Base-by-base conservation (phyloP, 2,888 invertebrate species). In the Protonemura montana region DNA sequence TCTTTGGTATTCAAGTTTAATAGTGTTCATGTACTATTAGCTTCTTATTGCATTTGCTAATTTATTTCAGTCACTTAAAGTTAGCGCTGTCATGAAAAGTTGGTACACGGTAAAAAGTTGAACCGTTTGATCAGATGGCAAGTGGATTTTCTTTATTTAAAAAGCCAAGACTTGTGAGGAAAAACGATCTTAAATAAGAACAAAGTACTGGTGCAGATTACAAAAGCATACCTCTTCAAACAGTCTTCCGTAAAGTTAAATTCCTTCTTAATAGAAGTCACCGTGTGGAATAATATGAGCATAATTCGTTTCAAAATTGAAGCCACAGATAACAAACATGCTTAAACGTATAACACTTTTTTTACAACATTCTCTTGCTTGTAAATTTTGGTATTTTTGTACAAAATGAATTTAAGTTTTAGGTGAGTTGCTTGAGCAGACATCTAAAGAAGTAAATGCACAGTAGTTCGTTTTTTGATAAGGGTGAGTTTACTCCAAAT, bases 1-100 rank as follows among this genome's bases (percentile, higher is more conserved):
- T 76, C 26, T 25, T 76, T 26, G n/a, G n/a, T 5, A 76, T 35
- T 10, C 3, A n/a, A n/a, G n/a, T n/a, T 10, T 35, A 35, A 6
- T 35, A 35, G 35, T 59, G 59, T 59, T 2, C 1, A 10, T 13
- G 16, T 59, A 21, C 59, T 81, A 81, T 81, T 29, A 81, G 30
- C 7, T 81, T 81, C 81, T 81, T 81, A 81, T 27, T 81, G 29
- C 30, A 78, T 78, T 30, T 81, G 81, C 81, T 29, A 81, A 81
- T 81, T 81, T 29, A n/a, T 29, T 2, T 30, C 28, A n/a, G 26
- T 26, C 27, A n/a, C n/a, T n/a, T 30, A 29, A 81, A 81, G 80
- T 81, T 28, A 30, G 81, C 28, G 2, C 6, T 28, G 30, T 30
- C 28, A 6, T 30, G 28, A 0, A 81, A 81, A 30, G 29, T 81